Percentiles rank a stretch among this genome's conserved stretches.
Conservation (phyloP, 1,140 invertebrate genomes). For the Himalopsyche phryganea region DNA sequence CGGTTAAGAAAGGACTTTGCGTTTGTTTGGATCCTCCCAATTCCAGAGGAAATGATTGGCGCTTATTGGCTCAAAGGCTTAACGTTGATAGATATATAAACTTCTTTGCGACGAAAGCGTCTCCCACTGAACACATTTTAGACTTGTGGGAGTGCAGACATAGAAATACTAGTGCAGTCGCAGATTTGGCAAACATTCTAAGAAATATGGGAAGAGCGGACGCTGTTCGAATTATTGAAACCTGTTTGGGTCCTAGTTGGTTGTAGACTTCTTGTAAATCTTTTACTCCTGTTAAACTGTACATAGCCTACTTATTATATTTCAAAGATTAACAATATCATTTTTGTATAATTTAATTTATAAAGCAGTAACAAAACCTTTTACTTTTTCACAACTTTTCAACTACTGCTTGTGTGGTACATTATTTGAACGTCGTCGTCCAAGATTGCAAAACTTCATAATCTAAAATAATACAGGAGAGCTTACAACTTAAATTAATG, state of each 20-base stretch:
- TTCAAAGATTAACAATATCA: too few relatives aligned
- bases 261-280: conserved; percentile 48
- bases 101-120: conserved; percentile 93
- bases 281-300: too few relatives aligned
- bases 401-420: too few relatives aligned
- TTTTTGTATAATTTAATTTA: too few relatives aligned
- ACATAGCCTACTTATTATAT: too few relatives aligned
- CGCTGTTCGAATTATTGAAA: conserved; percentile 78
- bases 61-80: conserved; percentile 84
- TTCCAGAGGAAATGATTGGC: conserved; percentile 89
- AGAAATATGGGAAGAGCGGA: conserved; percentile 90
- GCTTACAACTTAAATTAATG: too few relatives aligned
- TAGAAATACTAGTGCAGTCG: conserved; percentile 79
- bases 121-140: conserved; percentile 93
- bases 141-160: conserved; percentile 94
- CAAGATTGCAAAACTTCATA: too few relatives aligned
- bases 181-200: conserved; percentile 85
- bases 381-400: too few relatives aligned
- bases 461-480: too few relatives aligned
- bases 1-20: conserved; percentile 81
- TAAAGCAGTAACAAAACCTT: too few relatives aligned
- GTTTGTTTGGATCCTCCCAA: conserved; percentile 87
- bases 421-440: too few relatives aligned
- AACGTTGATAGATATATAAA: conserved; percentile 93
- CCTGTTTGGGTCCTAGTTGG: conserved; percentile 76